phyloP scores from a whole-genome alignment of 2,113 vertebrate genomes.

The Scytalopus superciliaris region DNA sequence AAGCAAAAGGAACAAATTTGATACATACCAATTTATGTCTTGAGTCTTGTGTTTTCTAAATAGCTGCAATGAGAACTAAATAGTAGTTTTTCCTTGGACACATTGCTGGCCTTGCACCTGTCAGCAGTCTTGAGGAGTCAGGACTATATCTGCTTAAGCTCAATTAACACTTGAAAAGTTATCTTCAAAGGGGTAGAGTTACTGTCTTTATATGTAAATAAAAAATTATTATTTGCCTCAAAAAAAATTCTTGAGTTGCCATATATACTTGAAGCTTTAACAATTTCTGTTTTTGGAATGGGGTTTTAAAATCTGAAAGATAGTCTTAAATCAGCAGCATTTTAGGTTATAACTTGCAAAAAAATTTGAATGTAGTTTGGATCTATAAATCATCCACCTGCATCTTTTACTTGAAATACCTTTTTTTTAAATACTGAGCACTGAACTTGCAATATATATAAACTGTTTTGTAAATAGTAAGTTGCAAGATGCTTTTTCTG shows the following conservation, averaged over 20 bases:
- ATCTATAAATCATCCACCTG: not conserved
- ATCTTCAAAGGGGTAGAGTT: slow-evolving; percentile 25
- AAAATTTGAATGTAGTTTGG: not conserved
- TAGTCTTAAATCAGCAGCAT: not conserved
- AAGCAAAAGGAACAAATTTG: not conserved
- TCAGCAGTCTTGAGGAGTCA: not conserved
- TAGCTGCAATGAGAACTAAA: slow-evolving; percentile 5
- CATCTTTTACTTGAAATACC: not conserved
- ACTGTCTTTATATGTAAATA: not conserved
- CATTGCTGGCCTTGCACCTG: slow-evolving; percentile 27
- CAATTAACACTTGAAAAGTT: slow-evolving; percentile 45
- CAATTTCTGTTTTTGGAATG: not conserved
- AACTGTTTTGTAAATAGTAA: not conserved
- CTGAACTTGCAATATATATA: not conserved
- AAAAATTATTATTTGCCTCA: not conserved
- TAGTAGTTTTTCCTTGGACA: not conserved
- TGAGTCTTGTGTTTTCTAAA: not conserved
- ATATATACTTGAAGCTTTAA: not conserved
- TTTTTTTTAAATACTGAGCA: not conserved
- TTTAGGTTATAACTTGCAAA: not conserved
- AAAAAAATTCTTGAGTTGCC: not conserved
- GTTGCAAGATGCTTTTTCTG: not conserved
- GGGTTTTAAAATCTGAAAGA: not conserved
- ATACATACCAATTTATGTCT: not conserved
- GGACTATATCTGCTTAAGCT: slow-evolving; percentile 33